These are phyloP conservation scores for Eptesicus fuscus DNA, from an alignment of 2,113 vertebrate genomes.

Conservation along the genomic window DNA sequence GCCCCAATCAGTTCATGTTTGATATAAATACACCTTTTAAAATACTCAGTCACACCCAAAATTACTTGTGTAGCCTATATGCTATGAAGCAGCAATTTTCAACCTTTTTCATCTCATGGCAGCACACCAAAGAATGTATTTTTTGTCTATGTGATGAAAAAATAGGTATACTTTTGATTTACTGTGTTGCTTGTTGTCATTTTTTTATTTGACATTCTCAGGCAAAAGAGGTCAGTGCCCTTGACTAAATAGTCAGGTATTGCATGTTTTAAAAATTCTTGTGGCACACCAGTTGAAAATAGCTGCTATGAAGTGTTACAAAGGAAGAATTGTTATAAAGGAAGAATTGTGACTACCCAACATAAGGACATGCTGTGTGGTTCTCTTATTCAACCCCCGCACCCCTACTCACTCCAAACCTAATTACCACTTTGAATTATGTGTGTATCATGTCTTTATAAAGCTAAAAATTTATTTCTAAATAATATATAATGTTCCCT, in stretches of 20 bases:
- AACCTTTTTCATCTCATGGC: background rate
- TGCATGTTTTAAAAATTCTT: background rate
- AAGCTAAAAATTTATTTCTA: background rate
- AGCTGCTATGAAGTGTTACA: background rate
- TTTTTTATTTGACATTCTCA: background rate
- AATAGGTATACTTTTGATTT: background rate
- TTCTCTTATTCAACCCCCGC: background rate
- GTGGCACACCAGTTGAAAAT: background rate
- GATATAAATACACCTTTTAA: background rate
- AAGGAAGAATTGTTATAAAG: background rate
- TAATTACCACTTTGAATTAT: background rate
- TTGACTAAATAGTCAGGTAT: background rate
- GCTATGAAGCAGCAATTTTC: background rate
- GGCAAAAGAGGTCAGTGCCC: background rate
- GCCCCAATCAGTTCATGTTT: background rate
- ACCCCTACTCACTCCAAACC: rapidly evolving
- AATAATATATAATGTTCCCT: background rate
- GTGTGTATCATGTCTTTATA: background rate
- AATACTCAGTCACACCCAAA: background rate
- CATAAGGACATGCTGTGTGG: background rate
- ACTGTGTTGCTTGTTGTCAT: background rate
- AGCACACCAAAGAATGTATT: background rate
- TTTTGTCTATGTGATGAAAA: background rate
- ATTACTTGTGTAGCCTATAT: background rate
- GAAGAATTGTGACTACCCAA: background rate